A percentile compares a stretch with the other conserved stretches of the same genome.
These are phyloP conservation scores for Schizopygopsis pylzovi DNA, from an alignment of 2,797 vertebrate genomes.

Conservation along the genomic window DNA sequence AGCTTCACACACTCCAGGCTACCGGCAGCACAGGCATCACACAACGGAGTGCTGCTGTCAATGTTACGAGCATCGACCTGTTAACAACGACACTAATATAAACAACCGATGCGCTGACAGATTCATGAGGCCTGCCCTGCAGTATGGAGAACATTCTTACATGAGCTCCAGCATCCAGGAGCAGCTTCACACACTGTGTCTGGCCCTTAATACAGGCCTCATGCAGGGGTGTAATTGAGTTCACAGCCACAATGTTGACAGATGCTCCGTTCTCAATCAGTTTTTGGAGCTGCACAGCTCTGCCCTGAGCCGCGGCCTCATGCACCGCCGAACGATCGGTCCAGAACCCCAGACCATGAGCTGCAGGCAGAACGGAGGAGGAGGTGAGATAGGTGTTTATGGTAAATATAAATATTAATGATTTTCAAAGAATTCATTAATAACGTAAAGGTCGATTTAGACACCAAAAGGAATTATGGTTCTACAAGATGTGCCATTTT, in stretches of 20 bases:
- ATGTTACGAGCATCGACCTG: constrained; percentile 92
- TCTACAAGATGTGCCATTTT: background rate
- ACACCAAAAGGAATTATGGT: background rate
- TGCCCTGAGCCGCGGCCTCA: constrained; percentile 83
- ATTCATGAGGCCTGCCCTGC: background rate
- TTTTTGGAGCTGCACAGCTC: constrained; percentile 78
- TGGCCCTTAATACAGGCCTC: constrained; percentile 88
- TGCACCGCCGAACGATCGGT: constrained; percentile 82
- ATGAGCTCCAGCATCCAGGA: constrained; percentile 90
- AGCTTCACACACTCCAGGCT: constrained; percentile 86
- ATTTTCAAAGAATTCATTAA: background rate
- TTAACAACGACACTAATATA: background rate
- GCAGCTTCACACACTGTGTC: constrained; percentile 81
- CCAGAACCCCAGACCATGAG: constrained; percentile 71
- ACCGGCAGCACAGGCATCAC: constrained; percentile 88
- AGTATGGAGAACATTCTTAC: constrained; percentile 68
- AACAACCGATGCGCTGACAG: background rate
- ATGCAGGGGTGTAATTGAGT: constrained; percentile 91
- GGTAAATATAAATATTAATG: background rate
- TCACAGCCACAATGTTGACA: constrained; percentile 87
- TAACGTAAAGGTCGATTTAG: background rate
- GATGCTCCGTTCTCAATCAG: constrained; percentile 83
- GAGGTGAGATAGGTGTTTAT: background rate
- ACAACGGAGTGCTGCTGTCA: constrained; percentile 90
- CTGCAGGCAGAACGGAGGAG: constrained; percentile 9